Base-by-base conservation (phyloP, 1,140 invertebrate species). In the Orius insidiosus region DNA sequence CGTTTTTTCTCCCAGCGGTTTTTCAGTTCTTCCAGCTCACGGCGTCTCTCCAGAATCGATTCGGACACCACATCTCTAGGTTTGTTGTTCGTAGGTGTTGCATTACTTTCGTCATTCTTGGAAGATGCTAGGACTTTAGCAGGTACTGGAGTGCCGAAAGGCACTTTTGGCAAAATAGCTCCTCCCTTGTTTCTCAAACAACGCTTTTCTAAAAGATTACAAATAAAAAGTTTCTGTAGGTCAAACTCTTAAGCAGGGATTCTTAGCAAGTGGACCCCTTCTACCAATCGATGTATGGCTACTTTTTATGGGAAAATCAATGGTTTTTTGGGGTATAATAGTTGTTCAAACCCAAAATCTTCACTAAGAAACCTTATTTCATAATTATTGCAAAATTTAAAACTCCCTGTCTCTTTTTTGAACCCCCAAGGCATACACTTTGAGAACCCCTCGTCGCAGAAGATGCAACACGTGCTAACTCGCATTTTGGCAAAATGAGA, bases 181-280 rank as follows among this genome's bases (percentile, higher is more conserved):
- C 70, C 68, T 4, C 72, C 75, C 55, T 78, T 80, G 52, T 81
- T 82, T 76, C 55, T 87, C 83, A 58, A 87, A 87, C 1, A 87
- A 60, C 5, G 78, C 80, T 63, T 78, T 81, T 32, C 82, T n/a
- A n/a, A n/a, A n/a, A n/a, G n/a, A n/a, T n/a, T n/a, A n/a, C n/a
- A n/a, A n/a, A n/a, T 47, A 10, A 9, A 42, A 42, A 42, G 32
- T 6, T 31, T 24, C 9, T 5, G 31, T 6, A 11, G 32, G 32
- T 33, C n/a, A n/a, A 33, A 7, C 6, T 33, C 32, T 7, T 33
- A 33, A 33, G n/a, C 6, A n/a, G 6, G n/a, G 6, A 7, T 33
- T 6, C 6, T n/a, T 33, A 6, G 6, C 32, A 33, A 6, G 6
- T n/a, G n/a, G n/a, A n/a, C n/a, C n/a, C n/a, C n/a, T n/a, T n/a